Evolutionary conservation across 2,113 vertebrate genomes (phyloP).

Genomic region (Phainopepla nitens): DNA sequence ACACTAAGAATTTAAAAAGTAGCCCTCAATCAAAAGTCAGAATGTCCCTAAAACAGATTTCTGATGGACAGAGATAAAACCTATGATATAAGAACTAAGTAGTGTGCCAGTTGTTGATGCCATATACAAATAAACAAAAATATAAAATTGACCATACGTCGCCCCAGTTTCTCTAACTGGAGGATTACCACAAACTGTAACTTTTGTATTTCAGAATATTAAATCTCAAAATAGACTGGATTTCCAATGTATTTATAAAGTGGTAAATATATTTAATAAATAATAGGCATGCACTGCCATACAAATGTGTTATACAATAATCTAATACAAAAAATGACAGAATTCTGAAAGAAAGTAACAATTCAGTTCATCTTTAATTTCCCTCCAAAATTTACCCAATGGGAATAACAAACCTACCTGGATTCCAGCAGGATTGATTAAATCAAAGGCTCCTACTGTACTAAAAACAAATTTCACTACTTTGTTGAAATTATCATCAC

Average conservation of each 20-base stretch:
- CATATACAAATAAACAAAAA: background rate
- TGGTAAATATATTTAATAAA: background rate
- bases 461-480: conserved; percentile 88
- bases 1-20: background rate
- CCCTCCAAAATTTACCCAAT: background rate
- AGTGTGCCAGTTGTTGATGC: background rate
- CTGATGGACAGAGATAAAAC: background rate
- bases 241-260: background rate
- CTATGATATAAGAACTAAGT: background rate
- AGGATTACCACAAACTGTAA: background rate
- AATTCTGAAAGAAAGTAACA: background rate
- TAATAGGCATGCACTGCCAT: background rate
- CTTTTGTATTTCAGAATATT: background rate
- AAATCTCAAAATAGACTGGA: background rate
- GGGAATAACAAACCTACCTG: conserved; percentile 78
- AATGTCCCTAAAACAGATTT: background rate
- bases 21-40: background rate
- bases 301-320: background rate
- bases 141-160: background rate
- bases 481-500: conserved; percentile 96
- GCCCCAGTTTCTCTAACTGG: background rate
- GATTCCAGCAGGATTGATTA: conserved; percentile 87
- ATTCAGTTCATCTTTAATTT: background rate
- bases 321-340: background rate
- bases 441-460: conserved; percentile 88